Conservation (phyloP, 2,888 invertebrate genomes). For the Coelopa pilipes region DNA sequence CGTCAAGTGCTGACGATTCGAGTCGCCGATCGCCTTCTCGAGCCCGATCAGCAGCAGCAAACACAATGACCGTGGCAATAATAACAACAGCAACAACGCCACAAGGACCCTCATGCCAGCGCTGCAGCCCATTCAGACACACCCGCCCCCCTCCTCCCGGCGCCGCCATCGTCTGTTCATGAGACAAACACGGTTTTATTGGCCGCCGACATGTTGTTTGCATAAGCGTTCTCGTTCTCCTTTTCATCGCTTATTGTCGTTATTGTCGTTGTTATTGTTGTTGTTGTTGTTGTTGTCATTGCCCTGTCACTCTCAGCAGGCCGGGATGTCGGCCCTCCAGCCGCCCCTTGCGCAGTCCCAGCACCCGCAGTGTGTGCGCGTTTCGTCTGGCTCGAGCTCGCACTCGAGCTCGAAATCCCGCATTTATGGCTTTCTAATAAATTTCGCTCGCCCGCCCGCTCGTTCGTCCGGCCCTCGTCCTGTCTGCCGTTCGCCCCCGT, state of each 20-base stretch:
- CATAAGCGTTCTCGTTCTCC: not conserved
- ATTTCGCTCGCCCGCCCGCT: not conserved
- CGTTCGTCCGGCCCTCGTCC: not conserved
- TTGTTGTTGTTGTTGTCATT: too few relatives aligned
- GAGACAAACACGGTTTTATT: conserved; percentile 6
- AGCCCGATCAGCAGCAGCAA: not conserved
- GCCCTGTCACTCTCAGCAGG: too few relatives aligned
- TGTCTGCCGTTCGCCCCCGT: too few relatives aligned
- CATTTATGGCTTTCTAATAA: conserved; percentile 25
- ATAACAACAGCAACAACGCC: not conserved
- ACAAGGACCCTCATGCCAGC: not conserved
- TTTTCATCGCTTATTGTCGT: too few relatives aligned
- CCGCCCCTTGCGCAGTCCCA: too few relatives aligned
- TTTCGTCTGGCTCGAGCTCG: not conserved
- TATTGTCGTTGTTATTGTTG: too few relatives aligned
- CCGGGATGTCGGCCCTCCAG: too few relatives aligned
- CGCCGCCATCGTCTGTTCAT: not conserved
- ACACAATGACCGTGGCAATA: not conserved
- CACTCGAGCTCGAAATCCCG: not conserved
- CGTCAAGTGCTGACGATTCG: too few relatives aligned
- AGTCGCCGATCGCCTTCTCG: conserved; percentile 4
- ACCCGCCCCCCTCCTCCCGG: too few relatives aligned
- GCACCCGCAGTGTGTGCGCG: not conserved
- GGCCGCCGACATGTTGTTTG: not conserved
- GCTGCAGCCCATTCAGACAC: not conserved